Conservation (phyloP, 2,113 vertebrate genomes). For the Felis chaus region DNA sequence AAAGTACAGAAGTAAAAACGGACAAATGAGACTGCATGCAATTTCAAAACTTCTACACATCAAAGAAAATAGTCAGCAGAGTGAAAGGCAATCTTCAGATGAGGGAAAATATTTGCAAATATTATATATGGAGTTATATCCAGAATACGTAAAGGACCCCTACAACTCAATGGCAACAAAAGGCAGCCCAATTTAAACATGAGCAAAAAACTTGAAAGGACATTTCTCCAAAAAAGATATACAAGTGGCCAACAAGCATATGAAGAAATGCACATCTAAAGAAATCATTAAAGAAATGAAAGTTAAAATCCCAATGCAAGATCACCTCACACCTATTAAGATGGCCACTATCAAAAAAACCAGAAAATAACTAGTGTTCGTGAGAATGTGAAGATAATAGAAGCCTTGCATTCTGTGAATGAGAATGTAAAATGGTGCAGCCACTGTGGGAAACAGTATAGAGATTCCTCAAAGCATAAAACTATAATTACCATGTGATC, state of each 20-base stretch:
- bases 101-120: background rate
- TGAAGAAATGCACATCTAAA: background rate
- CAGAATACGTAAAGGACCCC: background rate
- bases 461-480: background rate
- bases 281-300: background rate
- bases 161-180: background rate
- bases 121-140: background rate
- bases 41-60: background rate
- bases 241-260: background rate
- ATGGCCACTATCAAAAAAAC: background rate
- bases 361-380: background rate
- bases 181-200: background rate
- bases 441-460: background rate
- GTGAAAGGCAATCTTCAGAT: background rate
- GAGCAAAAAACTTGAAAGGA: background rate
- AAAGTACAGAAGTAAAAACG: background rate
- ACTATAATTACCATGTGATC: background rate
- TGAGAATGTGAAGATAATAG: background rate
- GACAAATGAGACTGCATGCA: background rate
- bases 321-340: background rate
- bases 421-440: background rate
- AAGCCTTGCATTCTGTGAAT: background rate
- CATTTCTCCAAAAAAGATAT: background rate
- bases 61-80: background rate
- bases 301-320: background rate